Conservation (phyloP, 2,888 invertebrate genomes). For the Drosophila cracens region DNA sequence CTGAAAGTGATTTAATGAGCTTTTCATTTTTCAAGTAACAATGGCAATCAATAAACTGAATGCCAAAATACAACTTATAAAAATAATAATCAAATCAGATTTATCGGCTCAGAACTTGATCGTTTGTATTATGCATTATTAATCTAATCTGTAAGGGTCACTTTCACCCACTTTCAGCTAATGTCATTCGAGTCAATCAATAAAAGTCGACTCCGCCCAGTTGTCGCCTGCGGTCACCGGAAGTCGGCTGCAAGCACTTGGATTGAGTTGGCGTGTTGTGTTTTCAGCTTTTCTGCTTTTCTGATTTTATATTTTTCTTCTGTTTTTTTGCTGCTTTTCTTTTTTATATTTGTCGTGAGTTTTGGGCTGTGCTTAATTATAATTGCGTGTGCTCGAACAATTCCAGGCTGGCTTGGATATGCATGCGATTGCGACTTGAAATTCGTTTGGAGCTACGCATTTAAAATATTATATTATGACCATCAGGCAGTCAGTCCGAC, state of each 20-base stretch:
- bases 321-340: constrained; percentile 28
- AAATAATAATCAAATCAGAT: not conserved
- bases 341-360: constrained; percentile 64
- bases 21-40: not conserved
- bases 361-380: constrained; percentile 74
- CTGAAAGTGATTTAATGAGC: not conserved
- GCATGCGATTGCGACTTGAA: constrained; percentile 43
- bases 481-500: constrained; percentile 4
- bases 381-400: constrained; percentile 78
- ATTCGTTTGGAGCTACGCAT: constrained; percentile 40
- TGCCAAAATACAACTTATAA: not conserved
- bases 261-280: constrained; percentile 59
- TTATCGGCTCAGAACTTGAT: constrained; percentile 1
- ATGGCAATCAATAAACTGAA: not conserved
- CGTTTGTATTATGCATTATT: constrained; percentile 1
- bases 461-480: constrained; percentile 56
- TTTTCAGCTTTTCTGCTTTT: not conserved
- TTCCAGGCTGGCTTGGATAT: constrained; percentile 31
- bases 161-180: constrained; percentile 14
- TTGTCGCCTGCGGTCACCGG: constrained; percentile 46
- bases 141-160: not conserved
- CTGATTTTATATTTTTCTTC: not conserved
- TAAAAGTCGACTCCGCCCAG: constrained; percentile 14
- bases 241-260: constrained; percentile 33
- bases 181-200: constrained; percentile 35